These are phyloP conservation scores for Drosophila navojoa DNA, from an alignment of 1,140 invertebrate genomes.

Conservation along the genomic window DNA sequence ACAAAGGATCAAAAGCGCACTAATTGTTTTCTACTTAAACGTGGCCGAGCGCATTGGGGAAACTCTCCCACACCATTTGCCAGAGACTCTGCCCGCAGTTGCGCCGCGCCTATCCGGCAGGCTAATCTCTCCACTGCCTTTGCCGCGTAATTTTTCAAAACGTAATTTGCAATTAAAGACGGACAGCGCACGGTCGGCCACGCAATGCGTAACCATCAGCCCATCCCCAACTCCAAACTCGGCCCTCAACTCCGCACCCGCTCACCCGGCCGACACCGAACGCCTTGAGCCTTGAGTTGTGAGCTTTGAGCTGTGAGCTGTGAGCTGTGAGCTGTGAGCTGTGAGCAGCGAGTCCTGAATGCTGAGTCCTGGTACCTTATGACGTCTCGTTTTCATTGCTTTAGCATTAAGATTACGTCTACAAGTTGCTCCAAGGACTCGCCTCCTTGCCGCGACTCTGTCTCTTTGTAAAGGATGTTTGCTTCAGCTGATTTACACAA, in stretches of 20 bases:
- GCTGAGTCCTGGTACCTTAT: conserved; percentile 41
- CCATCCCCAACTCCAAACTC: not conserved
- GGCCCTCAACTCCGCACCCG: not conserved
- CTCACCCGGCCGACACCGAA: conserved; percentile 20
- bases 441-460: conserved; percentile 9
- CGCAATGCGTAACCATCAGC: conserved; percentile 35
- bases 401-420: conserved; percentile 49
- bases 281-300: conserved; percentile 43
- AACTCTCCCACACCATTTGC: conserved; percentile 4
- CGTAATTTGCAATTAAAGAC: conserved; percentile 83
- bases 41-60: conserved; percentile 34
- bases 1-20: conserved; percentile 83
- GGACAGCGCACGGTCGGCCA: conserved; percentile 42
- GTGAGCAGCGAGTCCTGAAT: too few species aligned
- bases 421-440: conserved; percentile 53
- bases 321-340: conserved; percentile 1
- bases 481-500: conserved; percentile 72
- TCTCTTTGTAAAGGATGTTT: conserved; percentile 78
- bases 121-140: conserved; percentile 72
- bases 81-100: not conserved
- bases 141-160: conserved; percentile 80
- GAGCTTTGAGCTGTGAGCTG: not conserved
- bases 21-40: conserved; percentile 82
- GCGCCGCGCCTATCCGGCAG: conserved; percentile 15
- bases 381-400: conserved; percentile 52